These are phyloP conservation scores for Cheiracanthium punctorium DNA, from an alignment of 2,888 invertebrate genomes.

Conservation along the genomic window DNA sequence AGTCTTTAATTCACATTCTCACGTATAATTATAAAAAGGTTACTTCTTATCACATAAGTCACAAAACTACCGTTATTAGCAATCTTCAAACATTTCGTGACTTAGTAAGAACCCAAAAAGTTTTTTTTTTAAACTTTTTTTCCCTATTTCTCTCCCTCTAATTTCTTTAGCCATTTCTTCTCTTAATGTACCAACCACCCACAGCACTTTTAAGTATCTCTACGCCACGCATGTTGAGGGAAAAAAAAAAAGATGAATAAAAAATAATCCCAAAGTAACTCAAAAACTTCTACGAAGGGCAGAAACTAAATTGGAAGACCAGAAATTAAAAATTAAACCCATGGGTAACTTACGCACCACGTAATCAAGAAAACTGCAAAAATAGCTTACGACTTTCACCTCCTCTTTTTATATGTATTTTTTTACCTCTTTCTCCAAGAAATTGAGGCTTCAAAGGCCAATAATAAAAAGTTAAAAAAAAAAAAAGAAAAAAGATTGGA, in stretches of 20 bases:
- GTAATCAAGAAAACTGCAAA: constrained; percentile 64
- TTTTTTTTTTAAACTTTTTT: background rate
- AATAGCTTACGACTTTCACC: constrained; percentile 43
- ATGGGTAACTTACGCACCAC: constrained; percentile 47
- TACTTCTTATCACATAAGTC: background rate
- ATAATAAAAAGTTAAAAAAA: constrained; percentile 34
- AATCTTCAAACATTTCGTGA: background rate
- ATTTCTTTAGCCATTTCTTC: background rate
- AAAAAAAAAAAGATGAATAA: background rate
- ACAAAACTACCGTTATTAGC: background rate
- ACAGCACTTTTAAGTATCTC: background rate
- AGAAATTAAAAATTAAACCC: constrained; percentile 67
- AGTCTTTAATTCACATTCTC: background rate
- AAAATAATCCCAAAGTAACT: background rate
- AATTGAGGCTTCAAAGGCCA: constrained; percentile 34
- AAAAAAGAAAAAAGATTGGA: background rate
- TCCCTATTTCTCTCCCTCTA: too few species aligned
- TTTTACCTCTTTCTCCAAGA: constrained; percentile 14
- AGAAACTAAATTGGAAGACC: constrained; percentile 24
- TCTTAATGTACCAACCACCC: background rate
- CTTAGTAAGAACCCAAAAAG: background rate
- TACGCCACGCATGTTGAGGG: background rate
- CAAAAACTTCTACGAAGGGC: background rate
- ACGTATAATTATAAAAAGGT: background rate
- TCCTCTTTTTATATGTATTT: background rate